Evolutionary conservation across 2,888 invertebrate species (phyloP), one percentile per base, ranked within the genome.

Genomic region (Mythimna vitellina): DNA sequence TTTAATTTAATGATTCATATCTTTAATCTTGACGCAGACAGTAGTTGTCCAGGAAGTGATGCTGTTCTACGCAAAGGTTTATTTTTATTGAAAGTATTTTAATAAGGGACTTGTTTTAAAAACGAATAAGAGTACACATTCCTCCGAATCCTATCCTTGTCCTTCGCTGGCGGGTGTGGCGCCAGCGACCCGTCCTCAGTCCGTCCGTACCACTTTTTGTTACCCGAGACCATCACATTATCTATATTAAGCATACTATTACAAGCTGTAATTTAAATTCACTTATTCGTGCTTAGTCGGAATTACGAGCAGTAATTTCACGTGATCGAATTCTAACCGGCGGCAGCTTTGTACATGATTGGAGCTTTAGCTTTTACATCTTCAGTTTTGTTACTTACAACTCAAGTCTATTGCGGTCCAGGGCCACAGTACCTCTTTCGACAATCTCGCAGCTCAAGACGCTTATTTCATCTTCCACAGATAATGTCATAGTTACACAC

Each of bases 231-330:
- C 78, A 74, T 74, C 61, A 62, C 70, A 76, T 83, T 82, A 79
- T 85, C 79, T 82, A 75, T 76, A 76, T 82, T 62, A 71, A 78
- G 71, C 68, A 78, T 81, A 75, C 77, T 80, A 70, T 82, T 79
- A 76, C 72, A 75, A 78, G 66, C 74, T 78, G 79, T 78, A 81
- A 78, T 82, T 85, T 85, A 81, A 85, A 82, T 81, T 85, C 76
- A 85, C 78, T 84, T 80, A 76, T 77, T 76, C 69, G 73, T 67
- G 68, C 66, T 75, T 79, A 84, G 81, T 83, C 63, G 42, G 73
- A 66, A 68, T 81, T 67, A 77, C 73, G 69, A 66, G 42, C 58
- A 62, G 70, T 80, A 73, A 77, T 72, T 67, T 56, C 71, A 74
- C 70, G 73, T 80, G 73, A 73, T 80, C 75, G 75, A 75, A 81